phyloP scores from a whole-genome alignment of 2,888 invertebrate genomes.

The Macrophya annulata region DNA sequence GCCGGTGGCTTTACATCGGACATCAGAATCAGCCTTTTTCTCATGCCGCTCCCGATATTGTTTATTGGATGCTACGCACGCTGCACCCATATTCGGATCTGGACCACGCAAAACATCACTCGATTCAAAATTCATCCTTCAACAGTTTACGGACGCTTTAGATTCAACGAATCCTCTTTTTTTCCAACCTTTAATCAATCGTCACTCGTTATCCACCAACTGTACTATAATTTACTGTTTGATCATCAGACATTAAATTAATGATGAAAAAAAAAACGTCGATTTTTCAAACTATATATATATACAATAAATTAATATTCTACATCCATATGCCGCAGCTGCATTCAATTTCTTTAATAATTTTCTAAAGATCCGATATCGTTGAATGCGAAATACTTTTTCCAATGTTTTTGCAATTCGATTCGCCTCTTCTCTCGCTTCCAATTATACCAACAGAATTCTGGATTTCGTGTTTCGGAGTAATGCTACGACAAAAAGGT shows the following conservation, averaged over 20 bases:
- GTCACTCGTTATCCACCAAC: constrained; percentile 13
- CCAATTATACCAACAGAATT: constrained; percentile 34
- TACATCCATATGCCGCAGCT: background rate
- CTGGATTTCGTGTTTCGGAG: constrained; percentile 40
- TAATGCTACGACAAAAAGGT: constrained; percentile 17
- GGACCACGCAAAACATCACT: constrained; percentile 38
- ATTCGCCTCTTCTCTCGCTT: background rate
- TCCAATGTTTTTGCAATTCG: constrained; percentile 19
- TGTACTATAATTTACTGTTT: background rate
- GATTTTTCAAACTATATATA: background rate
- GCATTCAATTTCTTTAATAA: background rate
- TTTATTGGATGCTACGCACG: constrained; percentile 54
- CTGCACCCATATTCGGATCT: constrained; percentile 49
- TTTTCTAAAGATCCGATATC: constrained; percentile 16
- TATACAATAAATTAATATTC: background rate
- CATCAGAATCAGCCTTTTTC: constrained; percentile 58
- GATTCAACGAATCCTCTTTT: constrained; percentile 13
- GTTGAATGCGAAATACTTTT: constrained; percentile 9
- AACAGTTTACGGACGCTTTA: constrained; percentile 47
- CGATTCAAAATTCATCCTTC: constrained; percentile 54
- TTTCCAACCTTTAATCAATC: constrained; percentile 21
- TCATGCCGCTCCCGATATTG: constrained; percentile 51
- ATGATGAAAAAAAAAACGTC: background rate
- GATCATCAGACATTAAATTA: background rate
- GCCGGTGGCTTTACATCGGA: constrained; percentile 66